Evolutionary conservation across 1,140 invertebrate genomes (phyloP), one percentile per base, ranked within the genome.

Genomic region (Nylanderia fulva): DNA sequence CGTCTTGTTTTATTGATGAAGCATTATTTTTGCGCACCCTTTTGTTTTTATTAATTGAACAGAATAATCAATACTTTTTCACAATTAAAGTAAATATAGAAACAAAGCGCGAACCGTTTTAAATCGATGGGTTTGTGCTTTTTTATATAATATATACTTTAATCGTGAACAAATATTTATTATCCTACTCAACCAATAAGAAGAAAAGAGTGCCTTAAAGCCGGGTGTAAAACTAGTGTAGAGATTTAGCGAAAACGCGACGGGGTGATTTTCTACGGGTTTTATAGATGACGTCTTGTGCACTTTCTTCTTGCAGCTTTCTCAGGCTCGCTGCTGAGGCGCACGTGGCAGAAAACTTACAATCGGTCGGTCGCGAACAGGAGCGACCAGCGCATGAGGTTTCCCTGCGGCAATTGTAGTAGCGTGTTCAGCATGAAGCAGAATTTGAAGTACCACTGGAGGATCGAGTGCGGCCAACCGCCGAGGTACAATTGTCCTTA

Each of bases 401-500:
- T 80, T 36, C 82, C 74, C 0, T 90, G 89, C 69, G 60, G 75
- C 4, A 86, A 87, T 52, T 90, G 89, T 42, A 82, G 33, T 39
- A 85, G 82, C 36, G 76, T 86, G 8, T 90, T 89, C 86, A 92
- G 42, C 83, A 64, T 80, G 68, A 88, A 87, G 33, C 61, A 85
- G 9, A 87, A 89, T 68, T 68, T 96, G 36, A 95, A 95, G 77
- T 93, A 95, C 88, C 96, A 97, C 90, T 95, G 95, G 86, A 96
- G 96, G 89, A 96, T 96, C 89, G 96, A 97, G 90, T 97, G 96
- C 92, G 96, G 96, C 18, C 95, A 96, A 85, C 95, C 95, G 86
- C 96, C 96, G 7, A 95, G 95, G 84, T 97, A 96, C 93, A 94
- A 95, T 87, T 96, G 96, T 91, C 94, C 95, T 58, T 89, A 93